A percentile compares a stretch with the other conserved stretches of the same genome.
Conservation (phyloP, 2,888 invertebrate species). For the Drosophila neotestacea region DNA sequence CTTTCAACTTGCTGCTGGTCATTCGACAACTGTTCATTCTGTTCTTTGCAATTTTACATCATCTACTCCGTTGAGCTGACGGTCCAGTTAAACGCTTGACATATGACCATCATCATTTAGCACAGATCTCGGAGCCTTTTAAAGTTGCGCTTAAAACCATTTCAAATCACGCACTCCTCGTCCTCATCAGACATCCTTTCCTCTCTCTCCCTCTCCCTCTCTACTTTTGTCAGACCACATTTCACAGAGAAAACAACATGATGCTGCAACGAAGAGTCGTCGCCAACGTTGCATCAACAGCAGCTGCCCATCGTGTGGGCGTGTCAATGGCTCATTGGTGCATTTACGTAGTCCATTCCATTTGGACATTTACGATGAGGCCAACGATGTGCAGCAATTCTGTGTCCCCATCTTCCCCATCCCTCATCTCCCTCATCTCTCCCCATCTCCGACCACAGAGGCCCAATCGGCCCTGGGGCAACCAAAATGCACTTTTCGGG, state of each 20-base stretch:
- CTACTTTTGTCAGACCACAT: slow-evolving; percentile 17
- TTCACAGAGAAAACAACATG: slow-evolving; percentile 21
- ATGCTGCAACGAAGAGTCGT: slow-evolving; percentile 1
- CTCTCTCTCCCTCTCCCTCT: not conserved
- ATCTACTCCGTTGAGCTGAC: slow-evolving; percentile 14
- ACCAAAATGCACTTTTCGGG: slow-evolving; percentile 55
- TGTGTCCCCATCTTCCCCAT: slow-evolving; percentile 11
- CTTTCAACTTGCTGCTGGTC: not conserved
- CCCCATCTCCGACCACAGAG: not conserved
- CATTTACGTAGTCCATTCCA: slow-evolving; percentile 68
- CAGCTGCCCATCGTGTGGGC: slow-evolving; percentile 59
- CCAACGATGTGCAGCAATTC: slow-evolving; percentile 60
- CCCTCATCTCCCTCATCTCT: not conserved
- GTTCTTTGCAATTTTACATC: slow-evolving; percentile 15
- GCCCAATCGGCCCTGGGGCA: slow-evolving; percentile 23
- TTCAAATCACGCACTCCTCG: slow-evolving; percentile 53
- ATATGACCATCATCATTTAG: slow-evolving; percentile 68
- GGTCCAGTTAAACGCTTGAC: slow-evolving; percentile 57
- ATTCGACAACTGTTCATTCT: slow-evolving; percentile 14
- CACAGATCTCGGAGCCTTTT: slow-evolving; percentile 43
- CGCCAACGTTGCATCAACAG: slow-evolving; percentile 8
- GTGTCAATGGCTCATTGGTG: slow-evolving; percentile 67
- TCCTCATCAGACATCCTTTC: slow-evolving; percentile 3
- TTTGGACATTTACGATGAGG: slow-evolving; percentile 59
- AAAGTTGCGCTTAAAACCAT: slow-evolving; percentile 58